These are phyloP conservation scores for Mizuhopecten yessoensis DNA, from an alignment of 1,140 invertebrate species.

Conservation along the genomic window DNA sequence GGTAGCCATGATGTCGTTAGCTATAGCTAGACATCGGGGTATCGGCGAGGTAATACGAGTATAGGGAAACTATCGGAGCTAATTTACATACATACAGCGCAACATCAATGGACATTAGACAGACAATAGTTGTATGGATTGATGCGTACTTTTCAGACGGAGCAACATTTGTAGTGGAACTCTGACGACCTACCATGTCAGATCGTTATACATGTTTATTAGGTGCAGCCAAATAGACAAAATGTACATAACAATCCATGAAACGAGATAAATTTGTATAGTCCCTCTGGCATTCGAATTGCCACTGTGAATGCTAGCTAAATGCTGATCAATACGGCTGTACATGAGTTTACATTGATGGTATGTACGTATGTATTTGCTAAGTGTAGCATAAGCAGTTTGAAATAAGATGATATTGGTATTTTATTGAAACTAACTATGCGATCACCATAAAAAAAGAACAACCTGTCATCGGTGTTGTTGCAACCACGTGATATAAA, in stretches of 20 bases:
- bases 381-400: not conserved
- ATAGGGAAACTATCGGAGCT: no score
- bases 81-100: not conserved
- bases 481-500: not conserved
- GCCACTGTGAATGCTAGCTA: not conserved
- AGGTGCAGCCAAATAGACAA: not conserved
- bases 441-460: not conserved
- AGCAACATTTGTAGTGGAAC: not conserved
- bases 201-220: not conserved
- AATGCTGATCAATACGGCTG: not conserved
- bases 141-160: not conserved
- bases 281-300: not conserved
- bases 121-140: not conserved
- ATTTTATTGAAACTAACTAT: not conserved
- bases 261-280: no score
- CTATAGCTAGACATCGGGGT: no score
- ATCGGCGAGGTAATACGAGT: no score
- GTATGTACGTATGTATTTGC: no score
- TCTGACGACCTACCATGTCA: not conserved
- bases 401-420: not conserved
- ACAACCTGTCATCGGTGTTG: not conserved
- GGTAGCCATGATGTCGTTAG: no score
- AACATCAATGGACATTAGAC: not conserved
- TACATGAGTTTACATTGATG: no score
- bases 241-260: no score